Conservation (phyloP, 2,113 vertebrate genomes). For the Phrynosoma platyrhinos region DNA sequence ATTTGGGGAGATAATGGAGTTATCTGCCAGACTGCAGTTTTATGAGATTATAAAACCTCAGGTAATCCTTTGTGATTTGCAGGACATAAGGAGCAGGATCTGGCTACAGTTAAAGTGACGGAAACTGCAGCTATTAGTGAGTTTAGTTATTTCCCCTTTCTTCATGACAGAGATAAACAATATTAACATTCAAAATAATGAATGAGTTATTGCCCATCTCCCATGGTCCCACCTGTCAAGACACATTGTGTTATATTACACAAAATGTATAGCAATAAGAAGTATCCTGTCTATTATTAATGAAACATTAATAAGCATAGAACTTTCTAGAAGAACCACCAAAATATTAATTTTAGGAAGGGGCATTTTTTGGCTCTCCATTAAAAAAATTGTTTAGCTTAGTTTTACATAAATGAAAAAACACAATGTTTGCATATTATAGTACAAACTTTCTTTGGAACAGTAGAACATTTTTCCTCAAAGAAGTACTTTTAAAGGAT, state of each 20-base stretch:
- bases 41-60: conserved; percentile 32
- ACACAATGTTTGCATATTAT: conserved; percentile 50
- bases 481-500: background rate
- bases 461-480: conserved; percentile 35
- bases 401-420: conserved; percentile 47
- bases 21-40: conserved; percentile 40
- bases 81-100: conserved; percentile 53
- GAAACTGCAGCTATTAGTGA: conserved; percentile 54
- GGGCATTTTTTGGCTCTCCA: too few species aligned
- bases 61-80: conserved; percentile 38
- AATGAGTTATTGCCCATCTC: conserved; percentile 22
- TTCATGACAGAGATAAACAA: conserved; percentile 38
- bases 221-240: background rate
- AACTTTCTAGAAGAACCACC: conserved; percentile 60
- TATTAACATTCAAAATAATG: conserved; percentile 48
- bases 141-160: conserved; percentile 38
- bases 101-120: conserved; percentile 49
- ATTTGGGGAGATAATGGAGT: conserved; percentile 46
- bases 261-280: conserved; percentile 35
- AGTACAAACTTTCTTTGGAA: conserved; percentile 54
- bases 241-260: background rate
- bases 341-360: conserved; percentile 51
- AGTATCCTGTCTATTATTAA: conserved; percentile 26
- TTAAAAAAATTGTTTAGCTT: background rate
- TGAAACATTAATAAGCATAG: conserved; percentile 62